Percentiles rank a stretch among this genome's conserved stretches.
phyloP scores from a whole-genome alignment of 2,888 invertebrate genomes.

The Orthonychiurus folsomi region DNA sequence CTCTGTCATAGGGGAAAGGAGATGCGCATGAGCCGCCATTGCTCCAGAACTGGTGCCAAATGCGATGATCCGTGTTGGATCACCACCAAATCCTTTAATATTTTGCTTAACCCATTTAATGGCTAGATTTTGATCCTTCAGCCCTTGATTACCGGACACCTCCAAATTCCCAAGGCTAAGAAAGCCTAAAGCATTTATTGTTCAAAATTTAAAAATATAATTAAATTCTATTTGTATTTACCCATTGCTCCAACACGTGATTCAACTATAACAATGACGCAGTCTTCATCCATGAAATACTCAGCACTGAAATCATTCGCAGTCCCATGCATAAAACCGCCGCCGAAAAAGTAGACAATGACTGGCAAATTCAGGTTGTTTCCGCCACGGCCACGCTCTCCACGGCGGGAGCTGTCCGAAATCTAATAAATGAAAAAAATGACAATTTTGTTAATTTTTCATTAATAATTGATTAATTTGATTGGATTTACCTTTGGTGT shows the following conservation, averaged over 20 bases:
- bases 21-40: constrained; percentile 9
- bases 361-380: background rate
- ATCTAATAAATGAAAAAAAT: background rate
- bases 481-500: constrained; percentile 8
- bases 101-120: constrained; percentile 9
- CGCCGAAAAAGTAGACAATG: constrained; percentile 14
- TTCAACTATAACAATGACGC: constrained; percentile 9
- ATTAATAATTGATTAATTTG: background rate
- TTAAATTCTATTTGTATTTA: background rate
- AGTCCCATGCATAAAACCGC: constrained; percentile 13
- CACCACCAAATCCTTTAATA: constrained; percentile 10
- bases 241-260: constrained; percentile 12
- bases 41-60: constrained; percentile 14
- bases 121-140: constrained; percentile 10
- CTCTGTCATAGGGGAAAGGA: constrained; percentile 8
- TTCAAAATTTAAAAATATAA: background rate
- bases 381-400: background rate
- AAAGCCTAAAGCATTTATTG: constrained; percentile 8
- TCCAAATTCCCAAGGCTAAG: background rate
- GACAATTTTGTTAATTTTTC: background rate
- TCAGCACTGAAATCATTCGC: constrained; percentile 10
- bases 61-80: constrained; percentile 5
- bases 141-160: constrained; percentile 5
- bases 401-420: background rate
- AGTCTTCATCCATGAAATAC: constrained; percentile 15